These are phyloP conservation scores for Metellina segmentata DNA, from an alignment of 2,888 invertebrate species.

Conservation along the genomic window DNA sequence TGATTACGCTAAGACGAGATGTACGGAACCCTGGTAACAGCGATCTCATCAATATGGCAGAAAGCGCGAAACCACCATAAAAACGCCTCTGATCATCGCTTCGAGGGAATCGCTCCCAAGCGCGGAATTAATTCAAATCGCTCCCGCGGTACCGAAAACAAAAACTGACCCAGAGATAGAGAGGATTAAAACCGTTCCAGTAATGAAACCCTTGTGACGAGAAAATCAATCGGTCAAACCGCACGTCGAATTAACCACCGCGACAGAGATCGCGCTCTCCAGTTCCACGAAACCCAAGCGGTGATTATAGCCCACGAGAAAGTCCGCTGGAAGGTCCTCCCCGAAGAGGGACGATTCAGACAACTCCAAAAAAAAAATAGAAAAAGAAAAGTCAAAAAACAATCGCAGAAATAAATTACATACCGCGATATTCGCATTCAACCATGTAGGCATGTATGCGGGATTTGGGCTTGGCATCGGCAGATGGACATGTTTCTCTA, in stretches of 20 bases:
- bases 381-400: constrained; percentile 43
- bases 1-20: too few relatives aligned
- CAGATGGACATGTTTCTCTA: constrained; percentile 69
- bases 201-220: constrained; percentile 34
- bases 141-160: neutral
- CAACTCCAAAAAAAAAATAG: constrained; percentile 18
- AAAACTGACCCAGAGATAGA: neutral
- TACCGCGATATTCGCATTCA: constrained; percentile 32
- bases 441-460: constrained; percentile 25
- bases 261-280: constrained; percentile 61
- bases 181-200: neutral
- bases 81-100: too few relatives aligned
- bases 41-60: too few relatives aligned
- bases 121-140: constrained; percentile 13
- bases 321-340: constrained; percentile 59
- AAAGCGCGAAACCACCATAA: too few relatives aligned
- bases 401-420: constrained; percentile 69
- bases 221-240: constrained; percentile 70
- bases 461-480: constrained; percentile 58
- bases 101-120: too few relatives aligned
- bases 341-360: neutral
- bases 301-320: constrained; percentile 65
- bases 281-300: constrained; percentile 46
- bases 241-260: constrained; percentile 59
- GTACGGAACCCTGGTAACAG: too few relatives aligned